Evolutionary conservation across 2,797 vertebrate species (phyloP).

Genomic region (Hydrocynus forskahlii): DNA sequence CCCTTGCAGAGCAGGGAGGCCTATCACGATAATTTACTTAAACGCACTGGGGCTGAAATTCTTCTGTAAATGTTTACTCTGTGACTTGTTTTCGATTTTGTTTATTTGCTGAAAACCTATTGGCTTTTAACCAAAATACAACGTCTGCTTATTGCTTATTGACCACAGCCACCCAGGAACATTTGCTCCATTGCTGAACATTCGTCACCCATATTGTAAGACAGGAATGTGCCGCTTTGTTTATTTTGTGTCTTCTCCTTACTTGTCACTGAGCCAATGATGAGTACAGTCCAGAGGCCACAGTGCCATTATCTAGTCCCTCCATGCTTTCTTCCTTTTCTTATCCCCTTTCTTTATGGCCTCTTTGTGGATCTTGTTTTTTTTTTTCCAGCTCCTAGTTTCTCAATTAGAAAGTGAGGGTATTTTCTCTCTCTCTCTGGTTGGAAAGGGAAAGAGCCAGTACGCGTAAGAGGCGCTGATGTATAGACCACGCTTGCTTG

Average conservation of each 20-base stretch:
- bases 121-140: not conserved
- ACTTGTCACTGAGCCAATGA: conserved; percentile 43
- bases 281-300: conserved; percentile 51
- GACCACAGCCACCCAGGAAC: not conserved
- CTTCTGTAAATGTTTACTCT: not conserved
- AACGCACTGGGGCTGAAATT: not conserved
- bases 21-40: no score
- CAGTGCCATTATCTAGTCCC: conserved; percentile 46
- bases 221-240: conserved; percentile 37
- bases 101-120: not conserved
- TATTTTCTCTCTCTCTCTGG: conserved; percentile 35
- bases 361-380: conserved; percentile 66
- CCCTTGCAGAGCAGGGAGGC: not conserved
- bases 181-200: not conserved
- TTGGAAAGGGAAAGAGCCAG: conserved; percentile 66
- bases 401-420: conserved; percentile 83
- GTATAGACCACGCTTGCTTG: conserved; percentile 93
- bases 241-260: conserved; percentile 34
- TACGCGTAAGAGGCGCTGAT: conserved; percentile 88
- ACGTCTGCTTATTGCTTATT: not conserved
- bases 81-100: not conserved
- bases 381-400: conserved; percentile 65
- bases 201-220: conserved; percentile 12
- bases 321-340: conserved; percentile 53
- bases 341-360: conserved; percentile 51